These are phyloP conservation scores for Zaprionus vittiger DNA, from an alignment of 1,140 invertebrate species.

Conservation along the genomic window DNA sequence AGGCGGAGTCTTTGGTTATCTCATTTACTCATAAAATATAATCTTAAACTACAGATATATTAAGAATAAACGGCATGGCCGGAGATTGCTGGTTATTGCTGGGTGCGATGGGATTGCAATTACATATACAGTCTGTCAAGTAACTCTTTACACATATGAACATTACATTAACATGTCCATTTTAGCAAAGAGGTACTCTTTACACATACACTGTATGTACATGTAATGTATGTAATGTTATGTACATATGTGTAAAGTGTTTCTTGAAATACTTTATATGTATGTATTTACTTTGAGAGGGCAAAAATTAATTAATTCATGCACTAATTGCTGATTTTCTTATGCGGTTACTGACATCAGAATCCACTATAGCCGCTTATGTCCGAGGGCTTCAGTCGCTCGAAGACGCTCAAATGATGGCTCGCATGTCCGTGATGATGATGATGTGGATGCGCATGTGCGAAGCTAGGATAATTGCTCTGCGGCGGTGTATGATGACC, in stretches of 20 bases:
- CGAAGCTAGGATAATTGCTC: slow-evolving; percentile 53
- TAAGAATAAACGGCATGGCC: slow-evolving; percentile 59
- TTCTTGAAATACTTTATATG: too few relatives aligned
- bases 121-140: background rate
- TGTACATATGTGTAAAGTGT: too few relatives aligned
- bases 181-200: too few relatives aligned
- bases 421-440: slow-evolving; percentile 57
- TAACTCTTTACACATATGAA: too few relatives aligned
- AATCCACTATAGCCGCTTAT: slow-evolving; percentile 75
- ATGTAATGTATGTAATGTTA: too few relatives aligned
- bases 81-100: slow-evolving; percentile 72
- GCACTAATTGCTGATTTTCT: background rate
- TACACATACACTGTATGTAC: too few relatives aligned
- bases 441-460: slow-evolving; percentile 45
- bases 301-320: background rate
- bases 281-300: slow-evolving; percentile 20
- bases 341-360: slow-evolving; percentile 44
- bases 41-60: slow-evolving; percentile 44
- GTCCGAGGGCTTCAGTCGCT: slow-evolving; percentile 81
- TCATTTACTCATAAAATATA: slow-evolving; percentile 60
- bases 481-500: slow-evolving; percentile 57
- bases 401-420: slow-evolving; percentile 78
- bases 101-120: slow-evolving; percentile 1
- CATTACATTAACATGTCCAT: too few relatives aligned
- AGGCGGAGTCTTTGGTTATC: slow-evolving; percentile 78